phyloP scores from a whole-genome alignment of 2,797 vertebrate genomes.

The Xenopus petersii region DNA sequence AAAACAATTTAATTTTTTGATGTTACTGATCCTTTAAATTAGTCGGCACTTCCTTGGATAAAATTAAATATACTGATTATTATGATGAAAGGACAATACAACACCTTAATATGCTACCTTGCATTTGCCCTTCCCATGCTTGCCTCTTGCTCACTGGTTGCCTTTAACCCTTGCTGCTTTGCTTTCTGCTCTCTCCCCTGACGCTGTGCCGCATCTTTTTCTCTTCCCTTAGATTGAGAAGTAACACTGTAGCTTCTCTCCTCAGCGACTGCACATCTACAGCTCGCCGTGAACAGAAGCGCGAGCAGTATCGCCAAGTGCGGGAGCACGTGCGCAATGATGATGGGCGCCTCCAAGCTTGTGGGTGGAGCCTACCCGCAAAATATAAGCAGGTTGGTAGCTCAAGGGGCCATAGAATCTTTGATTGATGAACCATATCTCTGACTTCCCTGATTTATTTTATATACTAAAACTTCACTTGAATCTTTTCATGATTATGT shows the following conservation, averaged over 20 bases:
- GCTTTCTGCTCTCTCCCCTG: constrained; percentile 22
- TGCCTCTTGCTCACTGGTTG: background rate
- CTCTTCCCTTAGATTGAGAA: constrained; percentile 59
- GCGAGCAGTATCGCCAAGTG: constrained; percentile 96
- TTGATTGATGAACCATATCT: too few species aligned
- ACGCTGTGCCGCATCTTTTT: constrained; percentile 34
- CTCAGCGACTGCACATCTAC: constrained; percentile 89
- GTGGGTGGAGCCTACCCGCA: constrained; percentile 94
- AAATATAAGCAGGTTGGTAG: constrained; percentile 92
- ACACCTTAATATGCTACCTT: background rate
- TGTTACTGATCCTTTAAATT: too few species aligned
- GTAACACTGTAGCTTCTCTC: constrained; percentile 71
- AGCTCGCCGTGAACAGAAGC: constrained; percentile 89
- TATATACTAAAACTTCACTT: too few species aligned
- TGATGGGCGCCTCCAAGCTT: constrained; percentile 90
- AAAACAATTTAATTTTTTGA: too few species aligned
- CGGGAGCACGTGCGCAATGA: constrained; percentile 94
- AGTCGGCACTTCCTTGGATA: too few species aligned
- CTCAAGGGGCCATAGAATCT: background rate
- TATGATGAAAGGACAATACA: background rate
- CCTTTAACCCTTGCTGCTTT: constrained; percentile 10
- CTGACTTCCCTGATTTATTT: too few species aligned
- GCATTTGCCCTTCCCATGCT: constrained; percentile 15
- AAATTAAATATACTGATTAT: too few species aligned
- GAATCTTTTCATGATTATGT: too few species aligned